Conservation (phyloP, 2,888 invertebrate species). For the Celastrina argiolus region DNA sequence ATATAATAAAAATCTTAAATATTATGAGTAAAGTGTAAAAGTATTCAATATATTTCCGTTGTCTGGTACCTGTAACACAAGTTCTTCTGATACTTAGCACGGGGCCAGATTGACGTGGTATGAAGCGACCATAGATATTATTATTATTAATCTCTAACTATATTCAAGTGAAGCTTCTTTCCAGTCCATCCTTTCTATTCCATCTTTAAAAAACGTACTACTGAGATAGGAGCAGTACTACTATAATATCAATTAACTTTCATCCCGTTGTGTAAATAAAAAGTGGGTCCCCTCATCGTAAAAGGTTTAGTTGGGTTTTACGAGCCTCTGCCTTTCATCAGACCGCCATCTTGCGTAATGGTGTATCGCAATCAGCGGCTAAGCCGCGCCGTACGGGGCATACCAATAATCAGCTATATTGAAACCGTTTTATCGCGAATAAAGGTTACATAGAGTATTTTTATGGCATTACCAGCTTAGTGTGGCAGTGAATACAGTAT, state of each 20-base stretch:
- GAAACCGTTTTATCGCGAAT: background rate
- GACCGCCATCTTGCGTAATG: background rate
- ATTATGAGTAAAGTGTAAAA: too few relatives aligned
- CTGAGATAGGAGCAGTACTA: background rate
- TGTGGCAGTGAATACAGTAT: too few relatives aligned
- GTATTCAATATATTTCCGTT: too few relatives aligned
- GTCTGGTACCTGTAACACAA: too few relatives aligned
- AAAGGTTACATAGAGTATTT: background rate
- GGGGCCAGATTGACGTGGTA: too few relatives aligned
- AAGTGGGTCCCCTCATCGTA: constrained; percentile 7
- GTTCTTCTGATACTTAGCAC: too few relatives aligned
- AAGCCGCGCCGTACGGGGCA: constrained; percentile 2
- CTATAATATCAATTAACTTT: background rate
- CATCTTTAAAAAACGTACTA: too few relatives aligned
- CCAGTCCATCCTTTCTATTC: too few relatives aligned
- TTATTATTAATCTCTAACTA: too few relatives aligned
- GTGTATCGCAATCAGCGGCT: background rate
- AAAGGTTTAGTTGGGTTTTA: constrained; percentile 17
- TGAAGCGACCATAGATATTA: too few relatives aligned
- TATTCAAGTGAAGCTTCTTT: too few relatives aligned
- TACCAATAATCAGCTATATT: background rate
- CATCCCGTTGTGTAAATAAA: constrained; percentile 7
- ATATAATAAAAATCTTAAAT: too few relatives aligned
- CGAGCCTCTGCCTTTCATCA: constrained; percentile 11
- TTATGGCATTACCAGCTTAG: background rate